Conservation (phyloP, 2,797 vertebrate species). For the Sitta carolinensis region DNA sequence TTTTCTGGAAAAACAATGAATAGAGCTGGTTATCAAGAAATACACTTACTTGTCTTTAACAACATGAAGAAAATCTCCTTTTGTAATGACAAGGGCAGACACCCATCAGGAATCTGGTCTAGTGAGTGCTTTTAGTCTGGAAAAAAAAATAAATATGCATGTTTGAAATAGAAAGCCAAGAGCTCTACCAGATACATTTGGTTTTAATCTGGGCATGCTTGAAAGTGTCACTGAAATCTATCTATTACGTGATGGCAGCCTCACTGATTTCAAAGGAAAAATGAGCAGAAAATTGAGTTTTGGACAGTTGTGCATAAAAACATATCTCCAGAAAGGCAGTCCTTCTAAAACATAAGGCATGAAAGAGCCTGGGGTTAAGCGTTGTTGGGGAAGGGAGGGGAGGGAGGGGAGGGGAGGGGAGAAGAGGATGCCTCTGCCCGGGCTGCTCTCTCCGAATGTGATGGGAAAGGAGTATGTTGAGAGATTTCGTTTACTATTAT, state of each 20-base stretch:
- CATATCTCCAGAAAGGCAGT: background rate
- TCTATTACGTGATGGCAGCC: background rate
- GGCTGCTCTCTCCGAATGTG: accelerated
- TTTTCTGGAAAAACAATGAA: background rate
- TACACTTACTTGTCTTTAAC: background rate
- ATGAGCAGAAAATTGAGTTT: background rate
- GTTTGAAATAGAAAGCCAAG: conserved; percentile 26
- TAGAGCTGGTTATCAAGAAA: background rate
- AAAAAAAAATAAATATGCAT: background rate
- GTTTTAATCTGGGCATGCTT: background rate
- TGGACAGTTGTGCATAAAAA: background rate
- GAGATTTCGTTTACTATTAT: background rate
- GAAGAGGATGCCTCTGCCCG: no score
- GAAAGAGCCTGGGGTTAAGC: background rate
- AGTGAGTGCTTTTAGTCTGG: background rate
- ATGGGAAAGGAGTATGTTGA: background rate
- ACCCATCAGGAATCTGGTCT: background rate
- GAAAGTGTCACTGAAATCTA: conserved; percentile 13
- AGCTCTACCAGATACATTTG: background rate
- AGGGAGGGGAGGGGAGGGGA: background rate
- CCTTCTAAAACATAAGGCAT: background rate
- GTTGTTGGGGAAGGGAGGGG: background rate
- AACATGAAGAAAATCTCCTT: background rate
- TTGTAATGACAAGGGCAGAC: background rate
- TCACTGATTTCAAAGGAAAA: background rate